Evolutionary conservation across 1,140 invertebrate species (phyloP), one percentile per base, ranked within the genome.

Genomic region (Lordiphosa clarofinis): DNA sequence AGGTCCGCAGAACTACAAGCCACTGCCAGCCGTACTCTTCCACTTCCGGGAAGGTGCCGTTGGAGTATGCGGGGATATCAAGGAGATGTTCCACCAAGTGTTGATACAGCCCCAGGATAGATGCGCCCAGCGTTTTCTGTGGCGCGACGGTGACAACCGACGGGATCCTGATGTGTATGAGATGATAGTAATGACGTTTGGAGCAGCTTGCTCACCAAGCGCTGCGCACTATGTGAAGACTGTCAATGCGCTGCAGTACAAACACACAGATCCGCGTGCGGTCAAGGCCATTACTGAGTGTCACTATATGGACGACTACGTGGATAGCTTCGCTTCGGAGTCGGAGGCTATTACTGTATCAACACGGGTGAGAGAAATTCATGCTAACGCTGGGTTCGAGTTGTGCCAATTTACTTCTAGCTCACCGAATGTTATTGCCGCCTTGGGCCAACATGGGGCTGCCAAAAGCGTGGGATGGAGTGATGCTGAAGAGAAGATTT

Each of bases 71-170:
- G 38, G 12, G 4, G 38, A 40, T 1, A 15, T 40, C 12, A 40
- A 40, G 15, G 13, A 12, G 15, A 44, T 10, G n/a, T n/a, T n/a
- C n/a, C n/a, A n/a, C n/a, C 42, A 44, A 24, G 19, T 44, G 24
- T 44, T 44, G 21, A 44, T 44, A 10, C 42, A n/a, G 24, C 28
- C 24, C 10, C n/a, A 47, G 28, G 28, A 47, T 15, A 31, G 44
- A 47, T 47, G 12, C n/a, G 44, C 44, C 5, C 28, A 47, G 31
- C 21, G 28, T 4, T 47, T 47, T 21, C n/a, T n/a, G n/a, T n/a
- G n/a, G n/a, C n/a, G n/a, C n/a, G n/a, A n/a, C n/a, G n/a, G n/a
- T n/a, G n/a, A n/a, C n/a, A n/a, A n/a, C n/a, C n/a, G n/a, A n/a
- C n/a, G n/a, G n/a, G n/a, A n/a, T n/a, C n/a, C n/a, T 8, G 43